These are phyloP conservation scores for Candoia aspera DNA, from an alignment of 2,113 vertebrate species.

Conservation along the genomic window DNA sequence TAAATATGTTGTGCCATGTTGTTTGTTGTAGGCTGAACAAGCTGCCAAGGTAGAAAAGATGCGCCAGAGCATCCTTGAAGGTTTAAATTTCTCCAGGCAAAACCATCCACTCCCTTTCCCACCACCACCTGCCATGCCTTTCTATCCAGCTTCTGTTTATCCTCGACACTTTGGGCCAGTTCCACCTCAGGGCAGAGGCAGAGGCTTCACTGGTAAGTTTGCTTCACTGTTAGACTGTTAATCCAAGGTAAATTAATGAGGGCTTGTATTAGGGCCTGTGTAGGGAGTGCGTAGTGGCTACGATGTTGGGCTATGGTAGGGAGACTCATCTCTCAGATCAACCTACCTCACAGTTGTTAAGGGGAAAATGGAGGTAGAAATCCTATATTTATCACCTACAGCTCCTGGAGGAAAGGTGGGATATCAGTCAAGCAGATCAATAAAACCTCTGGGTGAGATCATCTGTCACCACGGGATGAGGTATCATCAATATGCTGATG, in stretches of 20 bases:
- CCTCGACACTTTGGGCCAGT: conserved; percentile 85
- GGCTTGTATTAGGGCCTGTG: neutral
- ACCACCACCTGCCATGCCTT: conserved; percentile 88
- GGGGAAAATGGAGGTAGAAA: neutral
- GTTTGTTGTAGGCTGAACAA: conserved; percentile 82
- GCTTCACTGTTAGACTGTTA: rapidly evolving
- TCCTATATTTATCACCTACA: neutral
- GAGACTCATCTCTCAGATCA: neutral
- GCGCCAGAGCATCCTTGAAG: conserved; percentile 95
- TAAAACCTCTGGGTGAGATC: too few relatives aligned
- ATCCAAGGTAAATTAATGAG: neutral
- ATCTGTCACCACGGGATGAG: too few relatives aligned
- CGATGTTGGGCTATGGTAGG: neutral
- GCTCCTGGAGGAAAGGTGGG: neutral
- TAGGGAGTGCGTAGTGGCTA: neutral
- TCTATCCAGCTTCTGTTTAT: conserved; percentile 87
- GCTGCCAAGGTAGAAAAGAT: conserved; percentile 94
- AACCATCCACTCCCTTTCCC: conserved; percentile 87
- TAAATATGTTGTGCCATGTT: neutral
- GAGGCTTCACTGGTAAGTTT: conserved; percentile 86
- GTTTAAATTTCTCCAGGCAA: conserved; percentile 88
- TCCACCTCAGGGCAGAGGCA: conserved; percentile 83
- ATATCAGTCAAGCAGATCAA: neutral
- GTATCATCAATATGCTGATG: too few relatives aligned
- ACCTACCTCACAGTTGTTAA: neutral